phyloP scores from a whole-genome alignment of 53 echinoderm and acorn worm genomes.

The Luidia sarsii region DNA sequence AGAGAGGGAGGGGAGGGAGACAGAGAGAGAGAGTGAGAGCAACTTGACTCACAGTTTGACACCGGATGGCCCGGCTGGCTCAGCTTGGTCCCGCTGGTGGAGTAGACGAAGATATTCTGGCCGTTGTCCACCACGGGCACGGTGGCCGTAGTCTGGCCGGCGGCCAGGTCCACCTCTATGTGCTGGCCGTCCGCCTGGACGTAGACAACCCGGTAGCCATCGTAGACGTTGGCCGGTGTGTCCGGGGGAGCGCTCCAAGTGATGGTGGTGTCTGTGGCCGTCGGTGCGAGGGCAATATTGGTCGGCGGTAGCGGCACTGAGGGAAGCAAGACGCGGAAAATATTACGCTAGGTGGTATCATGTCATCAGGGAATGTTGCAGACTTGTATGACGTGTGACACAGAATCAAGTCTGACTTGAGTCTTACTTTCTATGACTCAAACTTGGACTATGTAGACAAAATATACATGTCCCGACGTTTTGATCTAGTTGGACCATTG shows the following conservation, averaged over 20 bases:
- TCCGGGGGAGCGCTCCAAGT: conserved; percentile 23
- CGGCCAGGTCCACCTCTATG: neutral
- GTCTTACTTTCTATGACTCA: no score
- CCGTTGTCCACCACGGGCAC: conserved; percentile 24
- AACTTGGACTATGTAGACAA: no score
- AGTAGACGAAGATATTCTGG: conserved; percentile 5
- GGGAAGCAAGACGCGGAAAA: no score
- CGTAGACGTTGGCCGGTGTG: conserved; percentile 25
- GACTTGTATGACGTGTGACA: no score
- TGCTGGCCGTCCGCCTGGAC: neutral
- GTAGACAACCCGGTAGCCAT: conserved; percentile 3
- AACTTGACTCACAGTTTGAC: conserved; percentile 31
- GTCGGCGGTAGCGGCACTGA: conserved; percentile 37
- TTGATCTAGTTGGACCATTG: no score
- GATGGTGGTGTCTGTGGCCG: neutral
- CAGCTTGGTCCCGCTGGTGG: conserved; percentile 1
- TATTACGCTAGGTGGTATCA: no score
- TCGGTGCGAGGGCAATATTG: conserved; percentile 14
- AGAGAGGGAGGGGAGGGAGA: no score
- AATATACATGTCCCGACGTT: no score
- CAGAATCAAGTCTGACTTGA: no score
- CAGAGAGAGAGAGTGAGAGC: no score
- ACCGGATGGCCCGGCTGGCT: conserved; percentile 32
- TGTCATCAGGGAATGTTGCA: no score
- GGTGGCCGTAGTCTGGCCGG: neutral